These are phyloP conservation scores for Grantiella picta DNA, from an alignment of 2,113 vertebrate genomes.

Conservation along the genomic window DNA sequence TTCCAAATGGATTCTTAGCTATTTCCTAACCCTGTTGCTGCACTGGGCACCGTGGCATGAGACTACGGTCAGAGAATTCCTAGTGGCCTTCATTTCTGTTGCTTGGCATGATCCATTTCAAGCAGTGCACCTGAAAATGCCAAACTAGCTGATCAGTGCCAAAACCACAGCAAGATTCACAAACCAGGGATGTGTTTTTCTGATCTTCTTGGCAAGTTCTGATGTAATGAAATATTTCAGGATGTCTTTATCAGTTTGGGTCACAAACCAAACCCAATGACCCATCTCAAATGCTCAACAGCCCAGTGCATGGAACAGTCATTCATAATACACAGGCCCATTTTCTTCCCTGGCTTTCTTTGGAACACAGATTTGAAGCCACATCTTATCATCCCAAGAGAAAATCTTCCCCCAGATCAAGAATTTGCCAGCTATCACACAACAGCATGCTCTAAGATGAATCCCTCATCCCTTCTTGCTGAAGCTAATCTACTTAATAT, in stretches of 20 bases:
- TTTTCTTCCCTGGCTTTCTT: neutral
- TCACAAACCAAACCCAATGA: neutral
- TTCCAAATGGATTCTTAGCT: neutral
- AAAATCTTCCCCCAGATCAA: neutral
- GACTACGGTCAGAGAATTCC: neutral
- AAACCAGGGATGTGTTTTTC: neutral
- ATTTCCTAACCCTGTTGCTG: neutral
- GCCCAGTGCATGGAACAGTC: neutral
- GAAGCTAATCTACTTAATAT: constrained; percentile 27
- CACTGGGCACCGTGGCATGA: neutral
- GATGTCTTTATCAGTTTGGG: neutral
- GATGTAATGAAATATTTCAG: neutral
- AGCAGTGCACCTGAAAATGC: neutral
- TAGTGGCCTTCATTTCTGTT: neutral
- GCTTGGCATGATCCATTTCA: neutral
- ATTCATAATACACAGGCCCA: neutral
- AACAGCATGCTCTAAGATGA: neutral
- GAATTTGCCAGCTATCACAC: neutral
- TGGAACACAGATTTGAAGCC: neutral
- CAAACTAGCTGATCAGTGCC: neutral
- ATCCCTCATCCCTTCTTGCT: neutral
- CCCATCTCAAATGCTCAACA: neutral
- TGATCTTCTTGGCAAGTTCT: neutral
- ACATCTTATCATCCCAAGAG: neutral
- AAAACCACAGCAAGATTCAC: neutral